Percentiles rank a stretch among this genome's conserved stretches.
phyloP scores from a whole-genome alignment of 92 coral and sea anemone genomes.

The Micromussa lordhowensis region DNA sequence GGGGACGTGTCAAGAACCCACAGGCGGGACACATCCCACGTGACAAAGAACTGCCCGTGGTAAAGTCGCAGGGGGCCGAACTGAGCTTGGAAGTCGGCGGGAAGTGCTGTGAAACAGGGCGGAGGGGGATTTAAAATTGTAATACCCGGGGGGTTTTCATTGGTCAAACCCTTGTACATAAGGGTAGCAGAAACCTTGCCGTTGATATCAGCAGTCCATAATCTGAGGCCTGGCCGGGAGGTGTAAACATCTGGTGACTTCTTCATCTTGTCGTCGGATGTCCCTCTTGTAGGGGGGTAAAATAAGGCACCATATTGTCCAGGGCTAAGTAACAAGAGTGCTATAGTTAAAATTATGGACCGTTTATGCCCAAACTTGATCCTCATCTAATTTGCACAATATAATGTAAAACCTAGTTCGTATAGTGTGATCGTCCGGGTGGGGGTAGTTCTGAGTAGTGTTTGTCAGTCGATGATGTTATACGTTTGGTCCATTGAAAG shows the following conservation, averaged over 20 bases:
- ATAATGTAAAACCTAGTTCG: no score
- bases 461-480: no score
- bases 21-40: constrained; percentile 85
- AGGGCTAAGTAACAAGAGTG: constrained; percentile 51
- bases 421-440: no score
- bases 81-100: constrained; percentile 70
- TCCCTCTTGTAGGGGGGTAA: constrained; percentile 78
- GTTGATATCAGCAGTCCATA: constrained; percentile 85
- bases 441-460: no score
- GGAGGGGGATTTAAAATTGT: constrained; percentile 63
- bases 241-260: constrained; percentile 54
- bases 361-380: background rate
- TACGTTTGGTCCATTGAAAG: no score
- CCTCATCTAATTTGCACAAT: no score
- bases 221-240: constrained; percentile 86
- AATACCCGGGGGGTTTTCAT: constrained; percentile 90
- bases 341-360: background rate
- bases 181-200: constrained; percentile 92
- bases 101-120: constrained; percentile 35
- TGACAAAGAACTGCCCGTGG: constrained; percentile 86
- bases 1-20: constrained; percentile 94
- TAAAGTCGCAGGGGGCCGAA: constrained; percentile 76
- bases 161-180: constrained; percentile 88
- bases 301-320: constrained; percentile 82
- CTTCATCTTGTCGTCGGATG: constrained; percentile 33